Percentiles rank a stretch among this genome's conserved stretches.
Evolutionary conservation across 1,140 invertebrate genomes (phyloP).

Genomic region (Nymphalis io): DNA sequence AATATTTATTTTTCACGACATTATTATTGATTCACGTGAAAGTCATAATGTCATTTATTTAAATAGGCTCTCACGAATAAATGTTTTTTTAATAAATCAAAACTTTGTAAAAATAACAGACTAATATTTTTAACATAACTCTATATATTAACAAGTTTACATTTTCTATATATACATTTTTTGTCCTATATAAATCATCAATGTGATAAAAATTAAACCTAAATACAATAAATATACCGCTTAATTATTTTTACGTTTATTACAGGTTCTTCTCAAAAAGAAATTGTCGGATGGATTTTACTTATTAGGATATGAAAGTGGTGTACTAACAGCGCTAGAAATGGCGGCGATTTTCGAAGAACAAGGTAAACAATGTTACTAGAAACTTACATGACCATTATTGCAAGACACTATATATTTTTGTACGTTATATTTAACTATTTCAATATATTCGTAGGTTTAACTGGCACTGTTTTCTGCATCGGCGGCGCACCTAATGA

Average conservation of each 20-base stretch:
- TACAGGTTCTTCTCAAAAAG: conserved; percentile 52
- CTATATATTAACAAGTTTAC: too few species aligned
- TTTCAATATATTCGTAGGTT: conserved; percentile 41
- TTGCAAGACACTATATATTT: too few species aligned
- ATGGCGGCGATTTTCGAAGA: conserved; percentile 60
- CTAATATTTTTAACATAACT: too few species aligned
- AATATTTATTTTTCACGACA: not conserved
- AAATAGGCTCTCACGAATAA: too few species aligned
- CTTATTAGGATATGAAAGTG: conserved; percentile 59
- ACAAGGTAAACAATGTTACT: conserved; percentile 40
- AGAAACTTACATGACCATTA: not conserved
- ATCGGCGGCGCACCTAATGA: conserved; percentile 52
- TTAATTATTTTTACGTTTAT: not conserved
- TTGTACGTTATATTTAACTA: too few species aligned
- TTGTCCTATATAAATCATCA: too few species aligned
- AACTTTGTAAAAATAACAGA: too few species aligned
- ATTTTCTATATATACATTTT: too few species aligned
- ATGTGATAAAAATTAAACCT: not conserved
- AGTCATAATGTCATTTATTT: not conserved
- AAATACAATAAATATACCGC: too few species aligned
- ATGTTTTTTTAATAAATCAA: too few species aligned
- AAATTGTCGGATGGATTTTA: conserved; percentile 51
- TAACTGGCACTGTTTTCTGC: conserved; percentile 59
- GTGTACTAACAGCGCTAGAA: conserved; percentile 58
- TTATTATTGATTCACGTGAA: not conserved